Conservation (phyloP, 2,888 invertebrate species). For the Acleris laterana region DNA sequence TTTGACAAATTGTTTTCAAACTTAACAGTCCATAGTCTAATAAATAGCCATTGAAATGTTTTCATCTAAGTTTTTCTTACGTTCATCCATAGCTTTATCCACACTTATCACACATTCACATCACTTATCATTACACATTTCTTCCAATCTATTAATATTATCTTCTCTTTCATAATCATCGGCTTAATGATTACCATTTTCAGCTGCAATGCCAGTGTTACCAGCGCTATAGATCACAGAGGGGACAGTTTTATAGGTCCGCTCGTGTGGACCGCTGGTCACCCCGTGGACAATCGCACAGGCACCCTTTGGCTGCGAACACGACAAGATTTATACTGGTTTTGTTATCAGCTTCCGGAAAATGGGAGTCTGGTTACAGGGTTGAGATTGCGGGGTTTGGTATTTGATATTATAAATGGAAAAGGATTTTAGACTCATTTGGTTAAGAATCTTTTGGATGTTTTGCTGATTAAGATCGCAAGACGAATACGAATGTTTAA, state of each 20-base stretch:
- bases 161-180: neutral
- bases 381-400: constrained; percentile 6
- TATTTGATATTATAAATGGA: constrained; percentile 21
- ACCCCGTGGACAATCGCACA: neutral
- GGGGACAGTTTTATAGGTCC: constrained; percentile 32
- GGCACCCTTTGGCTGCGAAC: constrained; percentile 12
- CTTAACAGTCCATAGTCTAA: no score
- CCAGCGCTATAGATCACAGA: constrained; percentile 15
- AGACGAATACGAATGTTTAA: no score
- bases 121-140: neutral
- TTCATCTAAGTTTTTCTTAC: no score
- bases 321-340: constrained; percentile 24
- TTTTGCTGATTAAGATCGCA: no score
- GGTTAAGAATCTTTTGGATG: no score
- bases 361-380: constrained; percentile 21
- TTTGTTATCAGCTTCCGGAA: constrained; percentile 29
- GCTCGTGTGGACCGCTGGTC: constrained; percentile 17
- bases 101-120: no score
- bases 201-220: neutral
- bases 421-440: neutral
- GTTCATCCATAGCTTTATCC: no score
- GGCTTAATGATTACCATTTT: neutral
- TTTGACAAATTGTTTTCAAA: no score
- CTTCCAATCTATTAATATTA: neutral
- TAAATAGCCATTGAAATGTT: no score